Conservation (phyloP, 1,140 invertebrate genomes). For the Drosophila oshimai region DNA sequence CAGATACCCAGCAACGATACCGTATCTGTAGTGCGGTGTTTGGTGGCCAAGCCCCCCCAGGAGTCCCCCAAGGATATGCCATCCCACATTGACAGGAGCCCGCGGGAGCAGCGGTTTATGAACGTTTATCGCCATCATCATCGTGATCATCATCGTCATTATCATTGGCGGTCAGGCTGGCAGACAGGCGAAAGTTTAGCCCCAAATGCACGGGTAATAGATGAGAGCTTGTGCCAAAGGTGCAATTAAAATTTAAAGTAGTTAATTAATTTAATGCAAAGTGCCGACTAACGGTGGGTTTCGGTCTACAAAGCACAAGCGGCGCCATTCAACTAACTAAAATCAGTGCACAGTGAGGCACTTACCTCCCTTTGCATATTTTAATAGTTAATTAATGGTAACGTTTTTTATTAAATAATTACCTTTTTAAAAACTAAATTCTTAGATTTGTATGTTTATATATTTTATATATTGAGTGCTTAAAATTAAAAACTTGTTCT, state of each 20-base stretch:
- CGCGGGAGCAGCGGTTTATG: slow-evolving; percentile 35
- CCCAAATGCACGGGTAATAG: slow-evolving; percentile 2
- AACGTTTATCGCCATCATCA: slow-evolving; percentile 37
- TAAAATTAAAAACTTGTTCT: too few species aligned
- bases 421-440: not conserved
- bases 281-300: slow-evolving; percentile 24
- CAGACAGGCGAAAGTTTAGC: slow-evolving; percentile 31
- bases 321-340: slow-evolving; percentile 2
- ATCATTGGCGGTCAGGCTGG: not conserved
- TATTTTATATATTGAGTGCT: too few species aligned
- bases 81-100: slow-evolving; percentile 24
- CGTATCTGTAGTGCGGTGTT: not conserved
- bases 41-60: slow-evolving; percentile 18
- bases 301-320: slow-evolving; percentile 29
- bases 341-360: slow-evolving; percentile 28
- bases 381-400: not conserved
- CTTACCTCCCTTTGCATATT: not conserved
- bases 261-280: slow-evolving; percentile 72
- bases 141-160: slow-evolving; percentile 21
- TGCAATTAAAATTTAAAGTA: slow-evolving; percentile 73
- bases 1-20: too few species aligned
- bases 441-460: too few species aligned
- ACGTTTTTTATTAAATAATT: too few species aligned
- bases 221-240: slow-evolving; percentile 44
- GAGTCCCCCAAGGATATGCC: slow-evolving; percentile 38